phyloP scores from a whole-genome alignment of 2,888 invertebrate species.

The Salticus scenicus region DNA sequence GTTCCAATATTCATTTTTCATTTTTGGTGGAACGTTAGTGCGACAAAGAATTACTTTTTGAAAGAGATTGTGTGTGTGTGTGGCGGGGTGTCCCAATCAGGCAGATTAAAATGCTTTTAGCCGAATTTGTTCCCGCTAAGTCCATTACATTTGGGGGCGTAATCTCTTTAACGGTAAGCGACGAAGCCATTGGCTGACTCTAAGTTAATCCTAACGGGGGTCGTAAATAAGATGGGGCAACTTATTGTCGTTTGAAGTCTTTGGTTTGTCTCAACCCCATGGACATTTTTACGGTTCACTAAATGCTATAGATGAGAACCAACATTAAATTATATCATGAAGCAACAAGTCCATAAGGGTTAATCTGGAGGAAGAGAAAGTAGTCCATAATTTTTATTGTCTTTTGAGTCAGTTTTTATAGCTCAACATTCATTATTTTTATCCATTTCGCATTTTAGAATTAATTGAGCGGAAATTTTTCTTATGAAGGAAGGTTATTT shows the following conservation, averaged over 20 bases:
- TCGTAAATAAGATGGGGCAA: constrained; percentile 37
- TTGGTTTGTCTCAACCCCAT: constrained; percentile 14
- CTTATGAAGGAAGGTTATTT: too few relatives aligned
- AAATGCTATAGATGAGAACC: constrained; percentile 3
- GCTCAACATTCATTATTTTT: too few relatives aligned
- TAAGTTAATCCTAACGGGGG: constrained; percentile 32
- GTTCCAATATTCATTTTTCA: constrained; percentile 16
- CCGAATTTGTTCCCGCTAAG: constrained; percentile 57
- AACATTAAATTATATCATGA: constrained; percentile 13
- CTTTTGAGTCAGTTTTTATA: too few relatives aligned
- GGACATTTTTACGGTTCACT: constrained; percentile 15
- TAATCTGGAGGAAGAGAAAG: too few relatives aligned
- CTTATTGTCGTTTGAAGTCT: not conserved
- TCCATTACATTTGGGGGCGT: constrained; percentile 53
- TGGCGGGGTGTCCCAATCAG: not conserved
- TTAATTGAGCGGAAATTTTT: too few relatives aligned
- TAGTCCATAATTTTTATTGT: too few relatives aligned
- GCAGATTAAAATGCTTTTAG: constrained; percentile 69
- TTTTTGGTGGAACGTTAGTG: not conserved
- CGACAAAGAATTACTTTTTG: constrained; percentile 62
- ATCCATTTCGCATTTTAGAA: too few relatives aligned
- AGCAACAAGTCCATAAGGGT: constrained; percentile 7
- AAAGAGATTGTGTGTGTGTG: not conserved
- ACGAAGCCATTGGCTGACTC: constrained; percentile 38
- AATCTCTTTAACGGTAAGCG: constrained; percentile 54